Conservation (phyloP, 1,140 invertebrate species). For the Zaprionus taronus region DNA sequence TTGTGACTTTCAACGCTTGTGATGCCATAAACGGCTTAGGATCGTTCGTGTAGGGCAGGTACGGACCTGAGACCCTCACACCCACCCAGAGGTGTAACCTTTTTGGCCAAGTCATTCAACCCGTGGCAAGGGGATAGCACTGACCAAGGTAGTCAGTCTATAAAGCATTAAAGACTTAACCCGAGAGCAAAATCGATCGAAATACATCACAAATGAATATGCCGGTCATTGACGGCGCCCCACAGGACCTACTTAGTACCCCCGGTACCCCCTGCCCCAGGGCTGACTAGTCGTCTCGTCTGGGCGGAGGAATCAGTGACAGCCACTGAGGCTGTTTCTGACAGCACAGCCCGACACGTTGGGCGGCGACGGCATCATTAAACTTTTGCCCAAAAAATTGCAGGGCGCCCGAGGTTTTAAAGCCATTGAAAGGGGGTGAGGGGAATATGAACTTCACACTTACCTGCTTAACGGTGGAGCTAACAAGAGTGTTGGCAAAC, state of each 20-base stretch:
- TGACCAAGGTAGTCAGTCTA: background rate
- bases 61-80: background rate
- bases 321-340: slow-evolving; percentile 50
- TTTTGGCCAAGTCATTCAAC: slow-evolving; percentile 48
- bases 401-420: background rate
- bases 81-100: background rate
- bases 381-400: slow-evolving; percentile 27
- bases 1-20: slow-evolving; percentile 77
- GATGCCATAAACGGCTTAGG: slow-evolving; percentile 66
- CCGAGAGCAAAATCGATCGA: slow-evolving; percentile 21
- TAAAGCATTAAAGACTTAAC: slow-evolving; percentile 7
- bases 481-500: slow-evolving; percentile 8
- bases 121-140: background rate
- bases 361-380: slow-evolving; percentile 21
- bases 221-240: slow-evolving; percentile 66
- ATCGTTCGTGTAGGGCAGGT: slow-evolving; percentile 12
- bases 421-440: background rate
- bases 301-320: background rate
- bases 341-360: slow-evolving; percentile 55
- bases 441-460: slow-evolving; percentile 32
- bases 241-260: slow-evolving; percentile 19
- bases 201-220: slow-evolving; percentile 40
- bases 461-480: slow-evolving; percentile 49
- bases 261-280: background rate
- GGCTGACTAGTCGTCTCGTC: slow-evolving; percentile 49